Base-by-base conservation (phyloP, 2,113 vertebrate genomes). In the Gnathonemus echidnorhynchus region DNA sequence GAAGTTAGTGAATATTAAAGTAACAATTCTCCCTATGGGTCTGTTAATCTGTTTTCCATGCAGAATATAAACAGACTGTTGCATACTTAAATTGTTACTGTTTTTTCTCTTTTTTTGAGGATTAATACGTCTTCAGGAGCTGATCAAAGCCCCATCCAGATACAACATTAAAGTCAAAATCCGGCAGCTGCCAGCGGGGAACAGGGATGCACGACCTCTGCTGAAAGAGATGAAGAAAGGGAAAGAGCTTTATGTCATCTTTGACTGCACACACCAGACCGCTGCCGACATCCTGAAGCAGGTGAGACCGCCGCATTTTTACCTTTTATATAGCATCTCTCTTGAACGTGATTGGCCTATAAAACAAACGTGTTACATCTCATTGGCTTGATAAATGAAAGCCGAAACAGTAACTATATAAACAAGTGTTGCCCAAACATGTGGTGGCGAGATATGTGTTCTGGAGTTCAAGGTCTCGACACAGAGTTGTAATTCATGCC, bases 161-260 rank as follows among this genome's bases (percentile, higher is more conserved):
- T 99, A 98, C 93, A 98, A 97, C 95, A 99, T 99, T 86, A 99
- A 98, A 94, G 98, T 99, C 91, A 98, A 98, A 95, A 99, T 99
- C 93, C 98, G 98, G 0, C 98, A 99, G 93, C 95, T 99, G 92
- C 98, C 98, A 11, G 94, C 96, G 39, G 98, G 97, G 90, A 98
- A 97, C 93, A 98, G 97, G 95, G 98, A 99, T 0, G 97, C 98
- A 58, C 96, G 98, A 90, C 97, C 98, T 13, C 95, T 99, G 80
- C 95, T 99, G 90, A 99, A 99, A 92, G 98, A 99, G 92, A 99
- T 99, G 98, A 99, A 99, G 95, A 98, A 97, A 92, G 97, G 97
- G 90, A 98, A 97, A 92, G 98, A 99, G 94, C 98, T 98, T 94
- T 98, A 97, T 0, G 98, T 99, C 92, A 98, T 99, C 93, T 99